Conservation (phyloP, 2,888 invertebrate species). For the Charanyca ferruginea region DNA sequence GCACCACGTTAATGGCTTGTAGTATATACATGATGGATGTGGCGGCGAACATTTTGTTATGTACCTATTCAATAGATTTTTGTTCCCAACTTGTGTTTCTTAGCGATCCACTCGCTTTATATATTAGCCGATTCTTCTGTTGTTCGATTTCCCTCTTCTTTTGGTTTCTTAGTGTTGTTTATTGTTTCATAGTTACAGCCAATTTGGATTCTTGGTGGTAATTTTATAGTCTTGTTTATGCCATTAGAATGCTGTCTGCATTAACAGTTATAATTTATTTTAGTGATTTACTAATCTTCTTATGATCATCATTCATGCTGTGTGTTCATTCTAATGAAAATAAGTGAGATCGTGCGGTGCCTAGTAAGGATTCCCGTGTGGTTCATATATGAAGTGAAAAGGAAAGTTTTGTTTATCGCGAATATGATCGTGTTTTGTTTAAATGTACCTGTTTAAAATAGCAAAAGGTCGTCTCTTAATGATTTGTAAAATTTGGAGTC, state of each 20-base stretch:
- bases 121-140: slow-evolving; percentile 54
- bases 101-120: slow-evolving; percentile 44
- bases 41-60: slow-evolving; percentile 53
- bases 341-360: slow-evolving; percentile 60
- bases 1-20: slow-evolving; percentile 68
- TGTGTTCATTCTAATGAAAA: slow-evolving; percentile 55
- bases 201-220: slow-evolving; percentile 54
- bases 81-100: slow-evolving; percentile 51
- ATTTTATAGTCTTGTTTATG: slow-evolving; percentile 55
- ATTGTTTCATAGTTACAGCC: slow-evolving; percentile 43
- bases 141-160: slow-evolving; percentile 57
- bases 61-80: slow-evolving; percentile 55
- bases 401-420: slow-evolving; percentile 38
- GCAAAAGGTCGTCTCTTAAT: slow-evolving; percentile 13
- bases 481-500: slow-evolving; percentile 16
- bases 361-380: slow-evolving; percentile 49
- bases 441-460: slow-evolving; percentile 48
- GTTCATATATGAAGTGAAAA: slow-evolving; percentile 42
- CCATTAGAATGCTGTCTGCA: slow-evolving; percentile 45
- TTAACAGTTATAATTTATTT: slow-evolving; percentile 33
- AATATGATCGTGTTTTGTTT: slow-evolving; percentile 52
- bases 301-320: slow-evolving; percentile 55
- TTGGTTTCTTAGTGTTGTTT: slow-evolving; percentile 56
- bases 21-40: slow-evolving; percentile 68
- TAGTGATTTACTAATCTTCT: slow-evolving; percentile 25